These are phyloP conservation scores for Campylomormyrus numenius DNA, from an alignment of 2,113 vertebrate species.

Conservation along the genomic window DNA sequence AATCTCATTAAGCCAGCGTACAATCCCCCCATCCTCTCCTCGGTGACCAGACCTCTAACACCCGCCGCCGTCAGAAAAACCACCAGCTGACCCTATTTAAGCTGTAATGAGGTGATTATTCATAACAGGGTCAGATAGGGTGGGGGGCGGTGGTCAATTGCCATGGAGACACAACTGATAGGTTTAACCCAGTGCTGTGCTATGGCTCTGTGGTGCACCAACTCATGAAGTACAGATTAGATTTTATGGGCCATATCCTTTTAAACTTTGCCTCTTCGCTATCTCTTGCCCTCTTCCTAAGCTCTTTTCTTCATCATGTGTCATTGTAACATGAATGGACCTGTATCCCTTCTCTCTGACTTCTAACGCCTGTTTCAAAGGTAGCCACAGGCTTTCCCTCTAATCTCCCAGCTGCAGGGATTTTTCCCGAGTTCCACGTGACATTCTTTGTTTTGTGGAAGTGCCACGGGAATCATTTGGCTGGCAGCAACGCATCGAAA, in stretches of 20 bases:
- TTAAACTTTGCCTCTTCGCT: not conserved
- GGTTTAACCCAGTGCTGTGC: not conserved
- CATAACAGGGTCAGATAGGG: not conserved
- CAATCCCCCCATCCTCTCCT: not conserved
- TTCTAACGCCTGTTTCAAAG: not conserved
- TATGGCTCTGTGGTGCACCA: not conserved
- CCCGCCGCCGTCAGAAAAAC: not conserved
- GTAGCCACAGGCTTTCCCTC: not conserved
- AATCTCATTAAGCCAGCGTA: not conserved
- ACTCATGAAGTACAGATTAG: not conserved
- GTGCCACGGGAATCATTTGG: conserved; percentile 2
- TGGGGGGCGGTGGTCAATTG: not conserved
- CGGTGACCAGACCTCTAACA: not conserved
- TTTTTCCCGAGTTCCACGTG: not conserved
- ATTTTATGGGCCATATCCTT: not conserved
- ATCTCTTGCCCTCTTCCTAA: not conserved
- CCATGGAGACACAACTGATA: not conserved
- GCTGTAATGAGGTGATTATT: not conserved
- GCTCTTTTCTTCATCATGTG: not conserved
- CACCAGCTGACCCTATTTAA: conserved; percentile 1
- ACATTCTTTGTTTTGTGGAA: conserved; percentile 14
- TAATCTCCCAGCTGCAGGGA: not conserved
- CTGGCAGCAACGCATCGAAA: not conserved
- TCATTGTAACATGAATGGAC: not conserved
- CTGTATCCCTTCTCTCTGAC: not conserved